Evolutionary conservation across 2,113 vertebrate genomes (phyloP).

Genomic region (Upupa epops): DNA sequence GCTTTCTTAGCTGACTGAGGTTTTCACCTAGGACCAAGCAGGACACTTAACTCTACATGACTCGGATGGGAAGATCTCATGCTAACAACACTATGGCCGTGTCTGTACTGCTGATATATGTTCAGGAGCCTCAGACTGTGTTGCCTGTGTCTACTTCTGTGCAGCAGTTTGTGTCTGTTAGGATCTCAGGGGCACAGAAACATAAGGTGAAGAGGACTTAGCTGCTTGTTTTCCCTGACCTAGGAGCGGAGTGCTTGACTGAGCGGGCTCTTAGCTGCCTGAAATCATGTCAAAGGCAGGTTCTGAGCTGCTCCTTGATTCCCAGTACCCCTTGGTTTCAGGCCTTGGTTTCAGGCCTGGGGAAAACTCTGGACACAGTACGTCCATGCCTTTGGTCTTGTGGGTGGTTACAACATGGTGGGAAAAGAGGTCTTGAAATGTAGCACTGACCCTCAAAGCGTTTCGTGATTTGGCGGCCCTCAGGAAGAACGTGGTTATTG

Average conservation of each 20-base stretch:
- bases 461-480: not conserved
- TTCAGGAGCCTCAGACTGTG: not conserved
- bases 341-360: not conserved
- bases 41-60: not conserved
- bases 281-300: not conserved
- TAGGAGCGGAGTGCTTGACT: not conserved
- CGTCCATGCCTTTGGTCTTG: not conserved
- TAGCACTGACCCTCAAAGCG: not conserved
- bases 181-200: not conserved
- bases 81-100: rapidly evolving
- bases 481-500: not conserved
- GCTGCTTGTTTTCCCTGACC: not conserved
- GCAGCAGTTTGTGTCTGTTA: not conserved
- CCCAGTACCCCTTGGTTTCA: not conserved
- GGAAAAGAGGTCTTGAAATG: not conserved
- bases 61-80: not conserved
- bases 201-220: not conserved
- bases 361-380: not conserved
- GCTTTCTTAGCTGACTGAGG: not conserved
- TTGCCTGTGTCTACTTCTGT: not conserved
- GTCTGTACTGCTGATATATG: not conserved
- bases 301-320: not conserved
- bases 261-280: not conserved
- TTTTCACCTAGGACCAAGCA: not conserved
- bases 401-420: not conserved